Conservation (phyloP, 2,888 invertebrate species). For the Cephus runcator region DNA sequence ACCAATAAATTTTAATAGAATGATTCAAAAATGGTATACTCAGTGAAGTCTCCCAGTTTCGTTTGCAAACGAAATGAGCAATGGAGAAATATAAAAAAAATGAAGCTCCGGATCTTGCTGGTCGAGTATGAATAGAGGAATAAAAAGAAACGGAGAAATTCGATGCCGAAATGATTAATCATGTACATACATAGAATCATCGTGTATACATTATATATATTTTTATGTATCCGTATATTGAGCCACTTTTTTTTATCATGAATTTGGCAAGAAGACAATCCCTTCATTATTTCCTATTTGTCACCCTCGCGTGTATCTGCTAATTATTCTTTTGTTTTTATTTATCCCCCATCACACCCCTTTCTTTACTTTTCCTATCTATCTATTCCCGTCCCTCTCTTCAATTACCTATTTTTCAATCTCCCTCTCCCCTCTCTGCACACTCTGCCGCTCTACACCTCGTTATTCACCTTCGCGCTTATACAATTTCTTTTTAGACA, state of each 20-base stretch:
- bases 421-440: neutral
- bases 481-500: slow-evolving; percentile 21
- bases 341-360: neutral
- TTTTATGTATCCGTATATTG: slow-evolving; percentile 21
- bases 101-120: neutral
- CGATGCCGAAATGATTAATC: neutral
- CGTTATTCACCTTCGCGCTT: neutral
- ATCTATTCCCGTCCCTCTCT: neutral
- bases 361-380: neutral
- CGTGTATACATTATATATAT: neutral
- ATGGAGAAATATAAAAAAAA: neutral
- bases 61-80: neutral
- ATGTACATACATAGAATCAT: neutral
- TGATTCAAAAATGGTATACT: neutral
- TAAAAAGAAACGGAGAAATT: neutral
- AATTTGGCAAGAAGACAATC: slow-evolving; percentile 56
- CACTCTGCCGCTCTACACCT: neutral
- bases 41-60: neutral
- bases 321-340: slow-evolving; percentile 12
- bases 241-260: slow-evolving; percentile 41
- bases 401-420: slow-evolving; percentile 18
- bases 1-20: neutral
- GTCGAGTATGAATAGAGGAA: neutral
- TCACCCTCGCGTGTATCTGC: neutral
- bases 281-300: neutral